Base-by-base conservation (phyloP, 2,113 vertebrate genomes). In the Arothron firmamentum region DNA sequence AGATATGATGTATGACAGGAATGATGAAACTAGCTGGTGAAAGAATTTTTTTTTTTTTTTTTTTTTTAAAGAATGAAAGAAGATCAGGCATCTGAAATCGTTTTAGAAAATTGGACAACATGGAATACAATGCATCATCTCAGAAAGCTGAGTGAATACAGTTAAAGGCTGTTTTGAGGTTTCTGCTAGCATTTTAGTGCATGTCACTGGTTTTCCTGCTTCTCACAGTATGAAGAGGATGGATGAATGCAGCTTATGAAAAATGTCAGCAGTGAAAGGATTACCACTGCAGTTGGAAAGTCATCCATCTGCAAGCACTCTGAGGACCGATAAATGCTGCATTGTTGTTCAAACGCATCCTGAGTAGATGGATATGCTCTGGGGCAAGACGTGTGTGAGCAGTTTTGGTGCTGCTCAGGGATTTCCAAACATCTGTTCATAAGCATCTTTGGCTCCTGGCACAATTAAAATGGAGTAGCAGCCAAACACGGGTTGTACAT, bases 401-500 rank as follows among this genome's bases (percentile, higher is more conserved):
- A 41, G 43, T 15, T 12, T 21, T 10, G 57, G 65, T 38, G 18
- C 13, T 7, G 3, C 61, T 62, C 43, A 16, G 51, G 38, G 34
- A 62, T 59, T 65, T 38, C 59, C 52, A 42, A 18, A 51, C 21
- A 61, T 73, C 28, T 34, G 21, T 28, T 55, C 52, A 48, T 66
- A 58, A 73, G 64, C 52, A 69, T 69, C 17, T 15, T 28, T 20
- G 8, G 16, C 3, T 48, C 0, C 21, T 53, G 50, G 59, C 17
- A 15, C 67, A 78, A 67, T 84, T 78, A 83, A 72, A 75, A 56
- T 0, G 20, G 57, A 59, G 46, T 53, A 17, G 57, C 42, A 61
- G 53, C 45, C 12, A 47, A 69, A 62, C 15, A 45, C 18, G 45
- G 15, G 3, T 47, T 23, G 43, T 23, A 45, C 34, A 2, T 69